Percentiles rank a stretch among this genome's conserved stretches.
phyloP scores from a whole-genome alignment of 2,797 vertebrate species.

The Carapus acus region DNA sequence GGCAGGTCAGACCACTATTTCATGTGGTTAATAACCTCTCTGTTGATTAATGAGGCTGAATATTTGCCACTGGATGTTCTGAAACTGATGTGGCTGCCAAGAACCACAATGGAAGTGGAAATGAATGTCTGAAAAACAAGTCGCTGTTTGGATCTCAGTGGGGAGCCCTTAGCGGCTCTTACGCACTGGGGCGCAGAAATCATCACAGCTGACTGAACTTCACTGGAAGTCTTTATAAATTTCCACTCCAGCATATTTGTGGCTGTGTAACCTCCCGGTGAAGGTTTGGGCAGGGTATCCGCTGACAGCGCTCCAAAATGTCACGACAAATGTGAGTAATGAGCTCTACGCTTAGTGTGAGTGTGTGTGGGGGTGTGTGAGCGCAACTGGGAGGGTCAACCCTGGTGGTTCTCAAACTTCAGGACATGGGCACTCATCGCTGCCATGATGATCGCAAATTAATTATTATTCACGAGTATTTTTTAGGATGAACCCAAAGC shows the following conservation, averaged over 20 bases:
- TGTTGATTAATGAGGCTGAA: slow-evolving; percentile 2
- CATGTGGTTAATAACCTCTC: background rate
- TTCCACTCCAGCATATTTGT: slow-evolving; percentile 20
- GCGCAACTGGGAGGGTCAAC: background rate
- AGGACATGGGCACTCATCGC: background rate
- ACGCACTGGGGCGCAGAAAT: background rate
- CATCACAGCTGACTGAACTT: slow-evolving; percentile 6
- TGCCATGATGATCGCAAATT: no score
- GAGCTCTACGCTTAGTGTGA: slow-evolving; percentile 19
- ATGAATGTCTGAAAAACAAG: background rate
- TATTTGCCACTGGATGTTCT: background rate
- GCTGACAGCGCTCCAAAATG: slow-evolving; percentile 13
- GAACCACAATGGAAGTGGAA: background rate
- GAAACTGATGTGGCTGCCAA: slow-evolving; percentile 4
- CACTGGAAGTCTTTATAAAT: slow-evolving; percentile 1
- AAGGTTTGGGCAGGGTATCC: slow-evolving; percentile 1
- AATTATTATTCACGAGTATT: no score
- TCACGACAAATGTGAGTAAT: slow-evolving; percentile 19
- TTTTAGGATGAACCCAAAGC: no score
- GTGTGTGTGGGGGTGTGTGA: background rate
- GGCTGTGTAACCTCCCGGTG: background rate
- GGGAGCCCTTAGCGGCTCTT: background rate
- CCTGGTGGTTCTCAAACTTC: background rate
- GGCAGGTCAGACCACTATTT: background rate
- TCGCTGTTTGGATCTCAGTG: background rate